Evolutionary conservation across 2,797 vertebrate genomes (phyloP).

Genomic region (Gymnothorax javanicus): DNA sequence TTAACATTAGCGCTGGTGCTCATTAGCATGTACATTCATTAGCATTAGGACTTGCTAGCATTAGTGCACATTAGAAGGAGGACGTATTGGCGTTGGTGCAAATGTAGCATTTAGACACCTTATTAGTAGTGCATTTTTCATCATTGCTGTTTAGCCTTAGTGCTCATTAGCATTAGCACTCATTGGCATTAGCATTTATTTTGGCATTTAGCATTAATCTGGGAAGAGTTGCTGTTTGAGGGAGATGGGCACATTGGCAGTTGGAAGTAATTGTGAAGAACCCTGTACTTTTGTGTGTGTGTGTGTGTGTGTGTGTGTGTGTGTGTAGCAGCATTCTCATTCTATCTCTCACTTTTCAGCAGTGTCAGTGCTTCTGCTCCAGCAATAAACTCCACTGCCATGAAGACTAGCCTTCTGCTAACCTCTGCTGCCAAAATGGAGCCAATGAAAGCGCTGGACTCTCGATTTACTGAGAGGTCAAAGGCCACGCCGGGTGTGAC

Average conservation of each 20-base stretch:
- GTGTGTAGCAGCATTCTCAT: too few species aligned
- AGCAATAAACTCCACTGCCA: conserved; percentile 63
- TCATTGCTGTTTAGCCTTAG: not conserved
- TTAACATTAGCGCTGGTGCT: too few species aligned
- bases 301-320: not conserved
- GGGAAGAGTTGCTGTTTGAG: not conserved
- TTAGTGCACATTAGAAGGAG: too few species aligned
- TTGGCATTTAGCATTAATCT: not conserved
- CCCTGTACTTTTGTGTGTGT: not conserved
- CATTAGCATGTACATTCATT: too few species aligned
- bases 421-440: conserved; percentile 86
- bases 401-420: conserved; percentile 68
- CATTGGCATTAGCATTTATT: conserved; percentile 11
- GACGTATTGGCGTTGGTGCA: not conserved
- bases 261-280: not conserved
- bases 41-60: too few species aligned
- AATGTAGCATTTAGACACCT: not conserved
- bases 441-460: conserved; percentile 97
- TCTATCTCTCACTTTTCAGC: not conserved
- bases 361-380: conserved; percentile 46
- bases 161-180: not conserved
- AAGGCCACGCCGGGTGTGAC: conserved; percentile 89
- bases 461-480: conserved; percentile 94
- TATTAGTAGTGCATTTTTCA: too few species aligned
- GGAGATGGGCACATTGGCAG: not conserved